Evolutionary conservation across 2,888 invertebrate genomes (phyloP).

Genomic region (Tetheella fluctuosa): DNA sequence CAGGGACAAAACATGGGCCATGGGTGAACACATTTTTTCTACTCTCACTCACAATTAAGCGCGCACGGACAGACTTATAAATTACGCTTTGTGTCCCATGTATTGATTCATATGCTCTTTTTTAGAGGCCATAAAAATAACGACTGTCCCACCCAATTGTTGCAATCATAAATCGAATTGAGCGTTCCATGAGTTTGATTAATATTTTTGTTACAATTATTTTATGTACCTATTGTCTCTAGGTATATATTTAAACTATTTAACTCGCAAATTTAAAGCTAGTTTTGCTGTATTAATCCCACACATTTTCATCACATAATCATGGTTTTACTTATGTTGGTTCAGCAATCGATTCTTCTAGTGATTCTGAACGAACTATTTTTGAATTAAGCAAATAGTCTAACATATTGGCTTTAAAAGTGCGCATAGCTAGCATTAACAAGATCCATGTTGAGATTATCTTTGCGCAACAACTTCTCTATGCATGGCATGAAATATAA

Average conservation of each 20-base stretch:
- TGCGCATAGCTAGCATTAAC: conserved; percentile 13
- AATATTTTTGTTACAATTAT: conserved; percentile 33
- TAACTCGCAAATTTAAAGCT: too few relatives aligned
- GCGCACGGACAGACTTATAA: conserved; percentile 63
- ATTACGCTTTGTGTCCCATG: conserved; percentile 69
- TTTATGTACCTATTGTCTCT: too few relatives aligned
- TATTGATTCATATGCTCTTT: conserved; percentile 71
- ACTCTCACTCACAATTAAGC: conserved; percentile 63
- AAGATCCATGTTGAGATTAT: conserved; percentile 17
- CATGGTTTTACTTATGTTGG: too few relatives aligned
- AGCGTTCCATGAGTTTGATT: conserved; percentile 56
- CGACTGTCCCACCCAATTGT: conserved; percentile 68
- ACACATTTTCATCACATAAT: background rate
- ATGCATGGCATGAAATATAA: too few relatives aligned
- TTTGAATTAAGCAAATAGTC: too few relatives aligned
- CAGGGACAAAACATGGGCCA: conserved; percentile 53
- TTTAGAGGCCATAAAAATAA: conserved; percentile 80
- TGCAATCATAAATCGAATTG: conserved; percentile 68
- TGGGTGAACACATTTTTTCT: conserved; percentile 51
- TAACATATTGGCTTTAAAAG: too few relatives aligned
- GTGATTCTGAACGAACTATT: too few relatives aligned
- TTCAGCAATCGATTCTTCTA: too few relatives aligned
- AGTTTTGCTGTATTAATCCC: background rate
- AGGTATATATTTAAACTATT: too few relatives aligned
- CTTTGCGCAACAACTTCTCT: too few relatives aligned